Conservation (phyloP, 2,888 invertebrate genomes). For the Bruchidius siliquastri region DNA sequence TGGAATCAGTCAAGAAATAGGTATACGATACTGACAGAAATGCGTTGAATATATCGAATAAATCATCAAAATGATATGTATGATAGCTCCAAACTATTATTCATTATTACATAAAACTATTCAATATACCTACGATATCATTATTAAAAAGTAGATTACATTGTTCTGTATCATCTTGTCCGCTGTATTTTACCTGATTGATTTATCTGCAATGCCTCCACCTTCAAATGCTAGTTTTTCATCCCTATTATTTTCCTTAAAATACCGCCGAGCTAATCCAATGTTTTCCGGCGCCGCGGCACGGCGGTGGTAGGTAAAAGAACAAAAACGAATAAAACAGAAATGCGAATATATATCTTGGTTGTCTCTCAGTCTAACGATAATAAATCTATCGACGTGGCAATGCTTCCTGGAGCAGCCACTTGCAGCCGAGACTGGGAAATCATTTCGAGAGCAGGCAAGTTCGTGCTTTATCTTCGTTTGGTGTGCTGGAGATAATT, state of each 20-base stretch:
- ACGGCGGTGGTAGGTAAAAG: neutral
- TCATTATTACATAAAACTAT: too few relatives aligned
- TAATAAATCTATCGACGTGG: neutral
- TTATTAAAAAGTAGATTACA: too few relatives aligned
- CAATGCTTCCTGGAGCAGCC: neutral
- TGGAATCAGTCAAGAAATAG: too few relatives aligned
- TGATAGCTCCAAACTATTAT: too few relatives aligned
- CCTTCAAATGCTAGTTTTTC: neutral
- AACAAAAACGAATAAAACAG: neutral
- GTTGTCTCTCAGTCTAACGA: neutral
- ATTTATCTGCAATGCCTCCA: neutral
- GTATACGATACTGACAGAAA: too few relatives aligned
- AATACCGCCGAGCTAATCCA: neutral
- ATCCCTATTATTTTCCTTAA: neutral
- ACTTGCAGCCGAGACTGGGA: neutral
- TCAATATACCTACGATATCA: too few relatives aligned
- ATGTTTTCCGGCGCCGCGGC: neutral
- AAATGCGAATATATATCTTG: neutral
- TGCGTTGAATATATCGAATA: too few relatives aligned
- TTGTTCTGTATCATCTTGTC: too few relatives aligned
- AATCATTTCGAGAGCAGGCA: neutral
- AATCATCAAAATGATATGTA: too few relatives aligned
- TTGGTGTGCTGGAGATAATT: neutral
- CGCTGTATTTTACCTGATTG: neutral
- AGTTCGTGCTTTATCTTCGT: neutral